Conservation (phyloP, 2,888 invertebrate genomes). For the Candidula unifasciata region DNA sequence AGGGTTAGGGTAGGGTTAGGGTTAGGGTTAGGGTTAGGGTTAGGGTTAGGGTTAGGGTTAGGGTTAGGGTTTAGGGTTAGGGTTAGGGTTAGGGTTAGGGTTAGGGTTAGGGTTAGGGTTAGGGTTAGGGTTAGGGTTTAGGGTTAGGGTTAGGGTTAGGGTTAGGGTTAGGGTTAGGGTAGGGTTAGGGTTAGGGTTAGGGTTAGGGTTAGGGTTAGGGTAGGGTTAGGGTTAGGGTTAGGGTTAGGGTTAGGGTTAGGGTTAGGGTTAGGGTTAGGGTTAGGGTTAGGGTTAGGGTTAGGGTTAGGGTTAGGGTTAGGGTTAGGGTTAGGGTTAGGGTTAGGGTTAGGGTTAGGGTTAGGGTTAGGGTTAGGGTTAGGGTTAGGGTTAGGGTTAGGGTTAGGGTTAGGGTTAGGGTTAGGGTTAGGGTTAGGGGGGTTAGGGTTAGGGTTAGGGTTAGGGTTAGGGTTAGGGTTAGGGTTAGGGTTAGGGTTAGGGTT, state of each 20-base stretch:
- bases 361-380: no score
- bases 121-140: slow-evolving; percentile 20
- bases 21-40: slow-evolving; percentile 22
- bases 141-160: slow-evolving; percentile 20
- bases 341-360: no score
- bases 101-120: slow-evolving; percentile 22
- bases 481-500: not conserved
- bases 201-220: no score
- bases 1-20: no score
- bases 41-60: slow-evolving; percentile 25
- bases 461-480: not conserved
- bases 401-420: slow-evolving; percentile 22
- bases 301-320: slow-evolving; percentile 25
- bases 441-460: not conserved
- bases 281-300: slow-evolving; percentile 3
- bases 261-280: not conserved
- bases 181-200: no score
- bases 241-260: not conserved
- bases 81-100: slow-evolving; percentile 23
- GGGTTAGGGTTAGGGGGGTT: no score
- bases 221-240: not conserved
- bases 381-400: slow-evolving; percentile 23
- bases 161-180: not conserved
- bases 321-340: slow-evolving; percentile 25
- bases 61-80: no score